Evolutionary conservation across 2,113 vertebrate genomes (phyloP).

Genomic region (Tylochromis polylepis): DNA sequence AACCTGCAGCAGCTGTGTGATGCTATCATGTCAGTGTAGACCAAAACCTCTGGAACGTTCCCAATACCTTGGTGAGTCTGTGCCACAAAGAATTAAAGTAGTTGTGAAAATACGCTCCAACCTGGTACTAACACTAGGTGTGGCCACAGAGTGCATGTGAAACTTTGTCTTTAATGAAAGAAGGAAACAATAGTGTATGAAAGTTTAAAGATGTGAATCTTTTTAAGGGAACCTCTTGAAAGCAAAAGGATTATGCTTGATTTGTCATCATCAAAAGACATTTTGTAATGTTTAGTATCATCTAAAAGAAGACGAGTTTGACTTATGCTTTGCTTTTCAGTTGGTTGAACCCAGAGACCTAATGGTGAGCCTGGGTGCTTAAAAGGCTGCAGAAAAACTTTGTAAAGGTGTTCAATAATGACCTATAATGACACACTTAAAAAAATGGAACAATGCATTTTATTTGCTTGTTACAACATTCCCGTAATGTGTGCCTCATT

Average conservation of each 20-base stretch:
- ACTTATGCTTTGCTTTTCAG: not conserved
- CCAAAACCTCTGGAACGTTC: not conserved
- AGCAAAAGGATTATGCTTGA: not conserved
- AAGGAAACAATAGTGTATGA: not conserved
- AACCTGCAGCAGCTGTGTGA: not conserved
- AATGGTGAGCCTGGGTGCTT: not conserved
- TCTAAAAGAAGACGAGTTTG: not conserved
- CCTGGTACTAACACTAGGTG: not conserved
- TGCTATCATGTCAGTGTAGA: not conserved
- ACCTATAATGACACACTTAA: not conserved
- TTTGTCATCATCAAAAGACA: not conserved
- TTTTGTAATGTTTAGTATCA: not conserved
- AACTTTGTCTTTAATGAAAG: not conserved
- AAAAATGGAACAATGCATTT: not conserved
- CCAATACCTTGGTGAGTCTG: not conserved
- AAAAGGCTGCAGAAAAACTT: not conserved
- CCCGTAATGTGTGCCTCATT: too few species aligned
- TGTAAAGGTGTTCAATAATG: not conserved
- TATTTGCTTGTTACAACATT: not conserved
- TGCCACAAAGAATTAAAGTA: not conserved
- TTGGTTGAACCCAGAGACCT: not conserved
- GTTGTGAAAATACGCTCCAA: too few species aligned
- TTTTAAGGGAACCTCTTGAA: not conserved
- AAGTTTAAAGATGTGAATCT: not conserved
- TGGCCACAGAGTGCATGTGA: not conserved